Conservation (phyloP, 2,797 vertebrate genomes). For the Phalanger gymnotis region DNA sequence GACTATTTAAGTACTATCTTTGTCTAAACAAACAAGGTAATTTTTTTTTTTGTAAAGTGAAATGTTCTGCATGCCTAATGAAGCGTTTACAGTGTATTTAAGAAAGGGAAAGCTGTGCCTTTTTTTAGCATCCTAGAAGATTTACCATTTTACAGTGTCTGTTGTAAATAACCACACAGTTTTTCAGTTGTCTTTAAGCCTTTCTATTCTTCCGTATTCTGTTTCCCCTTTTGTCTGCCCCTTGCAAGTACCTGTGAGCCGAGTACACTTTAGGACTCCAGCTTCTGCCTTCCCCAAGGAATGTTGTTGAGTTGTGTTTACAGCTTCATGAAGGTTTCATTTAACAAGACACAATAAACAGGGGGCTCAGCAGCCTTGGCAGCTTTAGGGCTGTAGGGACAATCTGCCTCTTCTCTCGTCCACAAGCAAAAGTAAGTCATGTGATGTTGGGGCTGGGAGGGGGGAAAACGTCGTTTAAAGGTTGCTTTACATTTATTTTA, state of each 20-base stretch:
- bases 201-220: slow-evolving; percentile 88
- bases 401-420: slow-evolving; percentile 47
- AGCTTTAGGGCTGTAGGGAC: slow-evolving; percentile 36
- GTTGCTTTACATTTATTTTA: not conserved
- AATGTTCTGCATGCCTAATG: slow-evolving; percentile 99
- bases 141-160: slow-evolving; percentile 97
- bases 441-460: not conserved
- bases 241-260: slow-evolving; percentile 72
- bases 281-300: slow-evolving; percentile 75
- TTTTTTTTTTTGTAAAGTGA: slow-evolving; percentile 98
- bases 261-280: slow-evolving; percentile 73
- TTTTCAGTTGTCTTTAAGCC: slow-evolving; percentile 91
- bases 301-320: slow-evolving; percentile 54
- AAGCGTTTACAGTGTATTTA: slow-evolving; percentile 99
- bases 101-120: slow-evolving; percentile 99
- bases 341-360: slow-evolving; percentile 67
- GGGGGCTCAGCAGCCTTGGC: slow-evolving; percentile 64
- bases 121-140: slow-evolving; percentile 98
- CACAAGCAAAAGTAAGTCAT: slow-evolving; percentile 35
- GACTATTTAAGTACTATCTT: slow-evolving; percentile 99
- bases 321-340: slow-evolving; percentile 75
- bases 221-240: slow-evolving; percentile 77
- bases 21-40: slow-evolving; percentile 94
- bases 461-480: not conserved
- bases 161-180: slow-evolving; percentile 98